Conservation (phyloP, 2,888 invertebrate genomes). For the Rotaria sp. region DNA sequence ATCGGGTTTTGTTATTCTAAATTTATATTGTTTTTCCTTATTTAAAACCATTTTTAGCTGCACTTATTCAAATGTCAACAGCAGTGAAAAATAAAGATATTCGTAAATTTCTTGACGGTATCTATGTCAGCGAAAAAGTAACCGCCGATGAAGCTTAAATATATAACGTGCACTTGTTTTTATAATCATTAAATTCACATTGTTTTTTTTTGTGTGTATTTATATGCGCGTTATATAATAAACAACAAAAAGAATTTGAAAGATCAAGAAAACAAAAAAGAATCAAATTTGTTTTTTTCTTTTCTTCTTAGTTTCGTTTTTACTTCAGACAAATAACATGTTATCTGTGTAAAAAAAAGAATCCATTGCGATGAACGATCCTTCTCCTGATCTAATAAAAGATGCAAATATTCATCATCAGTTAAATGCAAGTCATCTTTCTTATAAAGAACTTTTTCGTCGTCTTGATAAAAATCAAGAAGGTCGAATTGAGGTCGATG, state of each 20-base stretch:
- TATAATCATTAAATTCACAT: background rate
- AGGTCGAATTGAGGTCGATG: background rate
- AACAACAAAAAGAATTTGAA: background rate
- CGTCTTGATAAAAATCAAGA: background rate
- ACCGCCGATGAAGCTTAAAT: slow-evolving; percentile 64
- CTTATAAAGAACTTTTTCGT: background rate
- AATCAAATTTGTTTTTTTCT: background rate
- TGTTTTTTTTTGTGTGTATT: background rate
- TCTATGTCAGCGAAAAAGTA: slow-evolving; percentile 97
- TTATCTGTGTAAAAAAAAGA: background rate
- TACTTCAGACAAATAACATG: slow-evolving; percentile 2
- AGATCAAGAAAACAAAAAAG: background rate
- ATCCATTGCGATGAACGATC: background rate
- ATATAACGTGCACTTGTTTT: background rate
- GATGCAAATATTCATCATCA: background rate
- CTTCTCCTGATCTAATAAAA: slow-evolving; percentile 10
- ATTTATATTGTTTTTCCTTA: background rate
- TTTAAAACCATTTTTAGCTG: slow-evolving; percentile 63
- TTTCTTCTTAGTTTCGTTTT: background rate
- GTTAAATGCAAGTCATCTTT: background rate
- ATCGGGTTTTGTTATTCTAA: background rate
- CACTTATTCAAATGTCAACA: slow-evolving; percentile 95
- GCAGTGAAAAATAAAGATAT: slow-evolving; percentile 99
- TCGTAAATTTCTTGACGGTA: slow-evolving; percentile 97
- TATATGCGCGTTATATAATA: background rate